Conservation (phyloP, 2,113 vertebrate species). For the Tupaia tana region DNA sequence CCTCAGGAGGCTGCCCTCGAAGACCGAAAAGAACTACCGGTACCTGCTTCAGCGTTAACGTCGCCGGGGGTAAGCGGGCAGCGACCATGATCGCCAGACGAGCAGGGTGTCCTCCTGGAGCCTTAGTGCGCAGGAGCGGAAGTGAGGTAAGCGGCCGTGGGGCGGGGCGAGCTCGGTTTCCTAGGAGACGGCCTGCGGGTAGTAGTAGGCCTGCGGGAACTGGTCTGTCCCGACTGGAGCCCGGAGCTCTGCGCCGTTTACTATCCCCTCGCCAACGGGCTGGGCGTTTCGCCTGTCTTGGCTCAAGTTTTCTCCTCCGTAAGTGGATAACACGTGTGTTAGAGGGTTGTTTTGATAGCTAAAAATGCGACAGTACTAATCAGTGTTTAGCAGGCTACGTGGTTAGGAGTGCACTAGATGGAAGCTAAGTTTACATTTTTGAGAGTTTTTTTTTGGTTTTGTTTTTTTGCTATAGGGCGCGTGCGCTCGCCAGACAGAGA, state of each 20-base stretch:
- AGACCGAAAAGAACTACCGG: background rate
- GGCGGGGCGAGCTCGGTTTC: background rate
- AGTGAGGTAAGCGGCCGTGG: rapidly evolving
- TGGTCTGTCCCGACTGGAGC: no score
- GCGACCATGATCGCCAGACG: slow-evolving; percentile 55
- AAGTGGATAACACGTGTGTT: background rate
- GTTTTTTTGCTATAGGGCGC: no score
- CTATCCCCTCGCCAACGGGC: no score
- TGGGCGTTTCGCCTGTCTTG: background rate
- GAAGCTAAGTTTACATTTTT: no score
- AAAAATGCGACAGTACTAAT: background rate
- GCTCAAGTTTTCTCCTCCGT: rapidly evolving
- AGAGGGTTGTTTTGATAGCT: no score
- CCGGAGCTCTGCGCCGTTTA: no score
- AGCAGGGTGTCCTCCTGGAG: rapidly evolving
- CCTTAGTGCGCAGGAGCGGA: slow-evolving; percentile 66
- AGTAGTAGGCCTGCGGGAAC: no score
- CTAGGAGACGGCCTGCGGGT: rapidly evolving
- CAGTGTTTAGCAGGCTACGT: background rate
- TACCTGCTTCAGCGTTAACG: slow-evolving; percentile 91
- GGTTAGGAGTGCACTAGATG: background rate
- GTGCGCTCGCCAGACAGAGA: no score
- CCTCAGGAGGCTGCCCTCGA: no score
- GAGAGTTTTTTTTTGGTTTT: background rate
- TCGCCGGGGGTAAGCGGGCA: slow-evolving; percentile 82